Evolutionary conservation across 1,140 invertebrate genomes (phyloP), one percentile per base, ranked within the genome.

Genomic region (Cydia fagiglandana): DNA sequence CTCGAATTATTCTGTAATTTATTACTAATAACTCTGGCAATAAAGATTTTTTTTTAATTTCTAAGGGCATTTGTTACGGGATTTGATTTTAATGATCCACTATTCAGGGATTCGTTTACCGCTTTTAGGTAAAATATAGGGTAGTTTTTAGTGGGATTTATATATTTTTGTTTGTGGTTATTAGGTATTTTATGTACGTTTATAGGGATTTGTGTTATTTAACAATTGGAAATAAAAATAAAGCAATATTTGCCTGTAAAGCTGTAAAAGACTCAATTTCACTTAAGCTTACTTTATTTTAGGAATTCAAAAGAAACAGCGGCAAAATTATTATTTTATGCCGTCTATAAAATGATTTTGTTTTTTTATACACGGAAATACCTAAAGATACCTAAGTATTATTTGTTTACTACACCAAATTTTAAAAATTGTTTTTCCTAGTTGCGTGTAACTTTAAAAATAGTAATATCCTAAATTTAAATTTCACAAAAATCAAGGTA

Each of bases 1-100:
- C 83, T 78, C 80, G 88, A 92, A 90, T 90, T 89, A 91, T 91
- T 87, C 80, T 83, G 82, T 90, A 89, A 92, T 91, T 91, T 92
- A 92, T 92, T 91, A 92, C 91, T 90, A 91, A 92, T 92, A 90
- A 90, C 84, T 86, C 75, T 75, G 41, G 28, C 74, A 77, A 77
- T 75, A 79, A 79, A 78, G 47, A 15, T 75, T 79, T 82, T 80
- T 80, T 81, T 80, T 78, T 79, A 70, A 79, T 41, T 76, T 41
- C 38, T 74, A 68, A 78, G 76, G 80, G 83, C 81, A 88, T 89
- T 87, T 81, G 80, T 89, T 81, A 86, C 73, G 75, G 84, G 84
- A 88, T 91, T 89, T 86, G 75, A 84, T 87, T 90, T 91, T 90
- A 91, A 88, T 89, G 85, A 84, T 73, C 73, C 30, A 66, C 76